Evolutionary conservation across 1,140 invertebrate genomes (phyloP).

Genomic region (Ceratina japonica): DNA sequence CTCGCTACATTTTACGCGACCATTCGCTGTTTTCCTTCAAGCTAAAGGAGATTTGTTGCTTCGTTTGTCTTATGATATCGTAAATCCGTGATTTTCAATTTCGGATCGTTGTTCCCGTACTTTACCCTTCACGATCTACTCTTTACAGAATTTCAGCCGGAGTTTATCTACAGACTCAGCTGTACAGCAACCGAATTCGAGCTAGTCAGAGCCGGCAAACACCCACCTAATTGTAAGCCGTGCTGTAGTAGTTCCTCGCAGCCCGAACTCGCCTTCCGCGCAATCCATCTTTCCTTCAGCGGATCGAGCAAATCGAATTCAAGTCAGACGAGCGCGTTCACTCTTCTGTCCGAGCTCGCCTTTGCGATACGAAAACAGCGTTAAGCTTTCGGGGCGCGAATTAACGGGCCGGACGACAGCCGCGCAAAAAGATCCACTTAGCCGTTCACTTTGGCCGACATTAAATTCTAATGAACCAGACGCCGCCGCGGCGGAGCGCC

Average conservation of each 20-base stretch:
- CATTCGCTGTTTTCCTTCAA: background rate
- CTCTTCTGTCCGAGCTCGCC: background rate
- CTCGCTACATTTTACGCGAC: background rate
- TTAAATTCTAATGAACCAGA: slow-evolving; percentile 64
- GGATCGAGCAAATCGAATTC: background rate
- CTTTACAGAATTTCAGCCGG: too few relatives aligned
- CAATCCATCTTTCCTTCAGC: background rate
- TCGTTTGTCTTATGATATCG: background rate
- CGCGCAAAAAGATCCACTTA: slow-evolving; percentile 62
- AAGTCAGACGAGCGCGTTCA: background rate
- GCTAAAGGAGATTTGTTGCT: slow-evolving; percentile 10
- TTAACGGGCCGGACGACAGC: slow-evolving; percentile 19
- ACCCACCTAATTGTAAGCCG: too few relatives aligned
- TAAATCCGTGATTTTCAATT: slow-evolving; percentile 14
- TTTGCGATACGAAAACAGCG: background rate
- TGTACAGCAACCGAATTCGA: too few relatives aligned
- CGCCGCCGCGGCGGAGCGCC: slow-evolving; percentile 28
- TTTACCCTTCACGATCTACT: too few relatives aligned
- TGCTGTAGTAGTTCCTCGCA: too few relatives aligned
- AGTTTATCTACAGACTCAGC: too few relatives aligned
- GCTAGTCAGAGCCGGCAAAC: too few relatives aligned
- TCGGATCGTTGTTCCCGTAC: too few relatives aligned
- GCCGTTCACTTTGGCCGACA: slow-evolving; percentile 53
- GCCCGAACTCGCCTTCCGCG: too few relatives aligned
- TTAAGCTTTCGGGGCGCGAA: slow-evolving; percentile 10